Evolutionary conservation across 2,113 vertebrate genomes (phyloP), one percentile per base, ranked within the genome.

Genomic region (Nothobranchius kuhntae): DNA sequence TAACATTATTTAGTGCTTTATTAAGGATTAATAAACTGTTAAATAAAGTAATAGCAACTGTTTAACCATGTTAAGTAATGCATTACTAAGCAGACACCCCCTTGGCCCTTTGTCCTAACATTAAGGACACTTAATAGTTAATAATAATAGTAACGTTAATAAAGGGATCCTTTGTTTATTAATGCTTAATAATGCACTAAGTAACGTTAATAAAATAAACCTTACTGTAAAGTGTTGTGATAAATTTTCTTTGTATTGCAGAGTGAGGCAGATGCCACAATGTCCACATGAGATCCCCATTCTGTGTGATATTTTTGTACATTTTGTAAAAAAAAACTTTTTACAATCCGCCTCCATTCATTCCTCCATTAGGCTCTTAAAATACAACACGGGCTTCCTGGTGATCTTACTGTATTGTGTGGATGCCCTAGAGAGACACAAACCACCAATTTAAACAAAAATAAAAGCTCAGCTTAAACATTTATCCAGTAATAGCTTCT

Each of bases 221-320:
- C 21, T 21, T 21, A 21, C 21, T 21, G 21, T 21, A 21, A 21
- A 21, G 21, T 21, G 21, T 21, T 21, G 21, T 21, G 21, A 21
- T 21, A 21, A 1, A 21, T 21, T 21, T 21, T 84, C 59, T 87
- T 86, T 85, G 78, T 75, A 73, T 81, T 74, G 70, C 82, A 71
- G 82, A 78, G 61, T 55, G 17, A 82, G 75, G 72, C 59, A 10
- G 60, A 70, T 66, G 68, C 65, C 45, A 60, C 21, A 21, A 21
- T 21, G 21, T 21, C 21, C 21, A 21, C 60, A 71, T 30, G 30
- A 3, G 30, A 30, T 30, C 4, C 30, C 30, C 68, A 80, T 78
- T 82, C 81, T 70, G 76, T 55, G 52, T 55, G 47, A 24, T 14
- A 24, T 50, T 61, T 45, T 53, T 45, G 24, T 45, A 60, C 17